Base-by-base conservation (phyloP, 37 sponge, comb jelly and placozoan genomes). In the Mnemiopsis leidyi region DNA sequence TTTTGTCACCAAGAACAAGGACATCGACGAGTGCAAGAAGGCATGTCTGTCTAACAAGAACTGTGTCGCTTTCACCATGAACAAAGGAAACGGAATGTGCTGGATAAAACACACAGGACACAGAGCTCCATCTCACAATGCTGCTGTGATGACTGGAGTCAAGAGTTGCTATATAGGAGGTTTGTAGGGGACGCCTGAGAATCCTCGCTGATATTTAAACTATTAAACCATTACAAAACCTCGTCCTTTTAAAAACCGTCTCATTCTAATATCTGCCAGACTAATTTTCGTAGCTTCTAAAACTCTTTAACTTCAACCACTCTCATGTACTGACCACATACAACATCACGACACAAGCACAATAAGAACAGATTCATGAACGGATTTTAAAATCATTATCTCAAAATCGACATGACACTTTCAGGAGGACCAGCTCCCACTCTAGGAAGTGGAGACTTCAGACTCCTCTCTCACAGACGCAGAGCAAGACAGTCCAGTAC, bases 51-150 rank as follows among this genome's bases (percentile, higher is more conserved):
- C 25, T 5, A 71, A 71, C 75, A 71, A 71, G 75, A 71, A 71
- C 25, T 71, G 75, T 71, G 75, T 71, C 3, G 75, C 75, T 7
- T 71, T 71, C 75, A 71, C 75, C 30, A 71, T 71, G 75, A 28
- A 71, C 75, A 71, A 71, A 25, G 20, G n/a, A 5, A 71, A 28
- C n/a, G 30, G 30, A 71, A 71, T 13, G n/a, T 71, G 75, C 75
- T 71, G n/a, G 21, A 71, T 71, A n/a, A 71, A 71, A 25, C 75
- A 71, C 75, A 71, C 75, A 71, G 75, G 75, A 23, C 75, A 71
- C 75, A 13, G 75, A 71, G 30, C 2, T 23, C 21, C 75, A 3
- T 7, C n/a, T 5, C 20, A 29, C 75, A 71, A 18, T 18, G n/a
- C 2, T 71, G 30, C n/a, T 29, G 21, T 71, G 3, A 71, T 71